Evolutionary conservation across 2,888 invertebrate species (phyloP).

Genomic region (Drosophila niveifrons): DNA sequence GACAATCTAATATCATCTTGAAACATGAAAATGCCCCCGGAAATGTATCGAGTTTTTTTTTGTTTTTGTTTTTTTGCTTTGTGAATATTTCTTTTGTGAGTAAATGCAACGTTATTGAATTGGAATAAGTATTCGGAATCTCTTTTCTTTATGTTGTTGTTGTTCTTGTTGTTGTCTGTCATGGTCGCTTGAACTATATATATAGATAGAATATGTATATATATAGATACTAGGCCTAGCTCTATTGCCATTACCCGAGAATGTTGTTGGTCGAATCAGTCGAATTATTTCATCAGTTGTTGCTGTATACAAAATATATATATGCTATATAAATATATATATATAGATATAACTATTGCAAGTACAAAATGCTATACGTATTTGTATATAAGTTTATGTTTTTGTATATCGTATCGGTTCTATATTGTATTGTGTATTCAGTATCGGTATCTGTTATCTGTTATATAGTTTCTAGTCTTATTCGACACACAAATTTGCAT

Average conservation of each 20-base stretch:
- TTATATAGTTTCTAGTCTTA: conserved; percentile 35
- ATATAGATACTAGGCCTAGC: conserved; percentile 38
- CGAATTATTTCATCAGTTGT: conserved; percentile 23
- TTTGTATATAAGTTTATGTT: conserved; percentile 2
- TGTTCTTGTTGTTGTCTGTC: conserved; percentile 30
- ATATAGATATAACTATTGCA: conserved; percentile 27
- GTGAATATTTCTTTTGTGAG: conserved; percentile 17
- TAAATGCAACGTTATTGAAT: conserved; percentile 53
- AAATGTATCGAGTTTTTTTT: conserved; percentile 11
- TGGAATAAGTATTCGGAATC: conserved; percentile 19
- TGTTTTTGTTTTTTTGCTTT: too few species aligned
- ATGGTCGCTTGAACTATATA: conserved; percentile 14
- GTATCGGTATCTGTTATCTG: background rate
- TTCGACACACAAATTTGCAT: conserved; percentile 33
- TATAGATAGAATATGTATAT: conserved; percentile 15
- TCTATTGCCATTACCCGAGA: conserved; percentile 47
- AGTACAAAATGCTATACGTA: conserved; percentile 28
- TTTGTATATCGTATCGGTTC: conserved; percentile 24
- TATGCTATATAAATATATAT: conserved; percentile 23
- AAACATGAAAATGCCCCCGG: conserved; percentile 22
- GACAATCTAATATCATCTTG: conserved; percentile 30
- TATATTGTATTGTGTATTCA: conserved; percentile 27
- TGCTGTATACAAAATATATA: conserved; percentile 51
- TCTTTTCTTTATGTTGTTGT: background rate
- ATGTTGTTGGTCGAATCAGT: conserved; percentile 50